Conservation (phyloP, 2,888 invertebrate genomes). For the Hypena proboscidalis region DNA sequence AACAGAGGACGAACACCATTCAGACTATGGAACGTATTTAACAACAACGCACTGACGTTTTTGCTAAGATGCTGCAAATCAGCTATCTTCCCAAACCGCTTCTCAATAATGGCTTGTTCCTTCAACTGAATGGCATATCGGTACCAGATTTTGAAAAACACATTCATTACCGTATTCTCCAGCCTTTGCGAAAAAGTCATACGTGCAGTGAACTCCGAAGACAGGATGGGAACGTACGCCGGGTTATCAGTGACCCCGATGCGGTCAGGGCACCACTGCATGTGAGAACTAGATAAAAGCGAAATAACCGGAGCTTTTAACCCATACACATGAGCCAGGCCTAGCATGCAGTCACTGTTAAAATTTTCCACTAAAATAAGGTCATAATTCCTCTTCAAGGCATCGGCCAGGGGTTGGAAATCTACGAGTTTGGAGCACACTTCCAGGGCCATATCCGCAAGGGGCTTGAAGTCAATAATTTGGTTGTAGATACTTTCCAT, state of each 20-base stretch:
- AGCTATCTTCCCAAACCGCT: conserved; percentile 77
- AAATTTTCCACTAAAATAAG: conserved; percentile 87
- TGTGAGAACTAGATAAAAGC: conserved; percentile 81
- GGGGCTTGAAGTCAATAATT: conserved; percentile 55
- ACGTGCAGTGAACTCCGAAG: conserved; percentile 71
- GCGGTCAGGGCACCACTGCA: conserved; percentile 83
- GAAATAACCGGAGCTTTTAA: conserved; percentile 83
- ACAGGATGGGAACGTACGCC: conserved; percentile 82
- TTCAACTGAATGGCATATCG: conserved; percentile 60
- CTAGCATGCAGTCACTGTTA: conserved; percentile 87
- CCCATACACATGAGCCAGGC: conserved; percentile 82
- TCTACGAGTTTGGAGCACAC: conserved; percentile 71
- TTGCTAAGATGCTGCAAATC: conserved; percentile 80
- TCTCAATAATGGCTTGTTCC: conserved; percentile 70
- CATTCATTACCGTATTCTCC: conserved; percentile 62
- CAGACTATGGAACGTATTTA: conserved; percentile 87
- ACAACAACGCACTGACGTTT: conserved; percentile 82
- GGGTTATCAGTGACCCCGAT: conserved; percentile 80
- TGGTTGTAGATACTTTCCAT: conserved; percentile 56
- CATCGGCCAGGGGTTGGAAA: conserved; percentile 65
- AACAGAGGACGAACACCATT: conserved; percentile 84
- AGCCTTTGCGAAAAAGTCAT: conserved; percentile 82
- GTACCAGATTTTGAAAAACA: conserved; percentile 65
- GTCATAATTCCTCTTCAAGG: conserved; percentile 84
- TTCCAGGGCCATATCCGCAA: conserved; percentile 61